Base-by-base conservation (phyloP, 1,140 invertebrate genomes). In the Dufourea novaeangliae region DNA sequence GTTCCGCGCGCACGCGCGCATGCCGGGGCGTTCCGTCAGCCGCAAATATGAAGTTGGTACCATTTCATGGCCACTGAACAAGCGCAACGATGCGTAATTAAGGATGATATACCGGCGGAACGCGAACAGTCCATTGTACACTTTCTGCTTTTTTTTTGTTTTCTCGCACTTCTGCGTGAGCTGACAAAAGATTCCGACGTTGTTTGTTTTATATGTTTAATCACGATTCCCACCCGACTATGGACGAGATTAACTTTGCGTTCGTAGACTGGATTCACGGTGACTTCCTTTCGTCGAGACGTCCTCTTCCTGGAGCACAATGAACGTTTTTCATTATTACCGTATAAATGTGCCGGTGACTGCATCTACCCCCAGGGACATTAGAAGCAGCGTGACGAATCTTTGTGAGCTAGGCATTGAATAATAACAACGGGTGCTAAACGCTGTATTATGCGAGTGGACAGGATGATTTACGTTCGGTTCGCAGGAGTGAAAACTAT, bases 191-290 rank as follows among this genome's bases (percentile, higher is more conserved):
- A 12, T 37, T 25, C 44, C 73, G 59, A 69, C 37, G 32, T 8
- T 12, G 34, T 50, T 50, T 39, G 27, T 78, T 78, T 76, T 46
- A 75, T 75, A 63, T n/a, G n/a, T n/a, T n/a, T 72, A 27, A 25
- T 78, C 56, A 63, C 66, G 52, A 74, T 79, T 76, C 63, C 32
- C 44, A 70, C 12, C 1, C 56, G 32, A 17, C 54, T 22, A 57
- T 29, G 66, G 27, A 4, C 61, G 74, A 20, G 64, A 80, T 71
- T 80, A 78, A 80, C n/a, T n/a, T 80, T 77, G 67, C 44, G 32
- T 61, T 61, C 12, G 34, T 32, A 3, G 20, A 37, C 57, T n/a
- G 20, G 54, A 17, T 12, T 32, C 46, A 50, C 50, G 50, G 22
- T 20, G 12, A 29, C 27, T 57, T 20, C 17, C 57, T n/a, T 50